Conservation (phyloP, 2,888 invertebrate species). For the Ecdyonurus torrentis region DNA sequence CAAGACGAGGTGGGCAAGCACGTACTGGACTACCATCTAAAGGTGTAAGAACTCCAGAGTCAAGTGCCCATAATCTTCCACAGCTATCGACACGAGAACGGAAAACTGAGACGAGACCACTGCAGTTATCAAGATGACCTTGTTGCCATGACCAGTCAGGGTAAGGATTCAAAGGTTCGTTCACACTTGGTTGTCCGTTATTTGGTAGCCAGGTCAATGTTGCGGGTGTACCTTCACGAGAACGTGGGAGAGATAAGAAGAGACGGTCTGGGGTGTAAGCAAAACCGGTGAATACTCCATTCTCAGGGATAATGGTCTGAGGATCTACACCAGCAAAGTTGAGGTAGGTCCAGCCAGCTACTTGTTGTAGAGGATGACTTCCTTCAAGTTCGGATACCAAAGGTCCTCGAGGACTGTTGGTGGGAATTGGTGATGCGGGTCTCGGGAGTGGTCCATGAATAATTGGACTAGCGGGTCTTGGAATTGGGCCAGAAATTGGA, state of each 20-base stretch:
- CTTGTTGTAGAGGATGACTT: neutral
- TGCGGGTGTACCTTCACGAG: slow-evolving; percentile 58
- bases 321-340: slow-evolving; percentile 1
- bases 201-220: slow-evolving; percentile 53
- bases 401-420: neutral
- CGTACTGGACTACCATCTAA: neutral
- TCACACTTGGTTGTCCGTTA: slow-evolving; percentile 25
- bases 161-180: neutral
- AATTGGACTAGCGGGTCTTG: neutral
- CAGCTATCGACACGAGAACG: slow-evolving; percentile 24
- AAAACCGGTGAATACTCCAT: slow-evolving; percentile 59
- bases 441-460: neutral
- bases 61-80: slow-evolving; percentile 30
- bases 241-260: slow-evolving; percentile 57
- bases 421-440: neutral
- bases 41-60: slow-evolving; percentile 22
- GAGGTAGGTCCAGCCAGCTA: neutral
- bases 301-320: slow-evolving; percentile 40
- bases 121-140: slow-evolving; percentile 19
- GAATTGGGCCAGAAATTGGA: neutral
- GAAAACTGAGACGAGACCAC: slow-evolving; percentile 24
- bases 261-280: slow-evolving; percentile 53
- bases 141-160: slow-evolving; percentile 18
- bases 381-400: too few relatives aligned
- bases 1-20: neutral